phyloP scores from a whole-genome alignment of 2,797 vertebrate species.

The Aplochiton taeniatus region DNA sequence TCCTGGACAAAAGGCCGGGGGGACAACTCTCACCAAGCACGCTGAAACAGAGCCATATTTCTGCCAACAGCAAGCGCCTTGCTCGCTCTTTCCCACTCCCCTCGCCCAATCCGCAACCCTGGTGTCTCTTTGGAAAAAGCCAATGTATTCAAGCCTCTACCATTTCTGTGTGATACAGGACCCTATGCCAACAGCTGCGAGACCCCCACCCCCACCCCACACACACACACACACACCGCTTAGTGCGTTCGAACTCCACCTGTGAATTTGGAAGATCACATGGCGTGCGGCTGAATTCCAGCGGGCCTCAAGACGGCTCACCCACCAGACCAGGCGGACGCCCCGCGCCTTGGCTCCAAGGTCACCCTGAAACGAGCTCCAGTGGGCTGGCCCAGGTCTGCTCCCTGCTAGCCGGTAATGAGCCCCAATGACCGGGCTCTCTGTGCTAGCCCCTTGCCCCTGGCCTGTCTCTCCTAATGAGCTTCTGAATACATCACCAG shows the following conservation, averaged over 20 bases:
- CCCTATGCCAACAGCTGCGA: conserved; percentile 43
- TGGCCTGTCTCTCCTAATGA: conserved; percentile 78
- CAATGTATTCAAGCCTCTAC: conserved; percentile 48
- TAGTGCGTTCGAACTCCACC: conserved; percentile 34
- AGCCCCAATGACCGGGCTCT: conserved; percentile 74
- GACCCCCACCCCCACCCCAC: conserved; percentile 14
- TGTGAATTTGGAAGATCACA: conserved; percentile 48
- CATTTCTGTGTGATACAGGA: conserved; percentile 42
- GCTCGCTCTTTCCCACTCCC: conserved; percentile 20
- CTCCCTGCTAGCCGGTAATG: conserved; percentile 77
- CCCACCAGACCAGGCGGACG: conserved; percentile 34
- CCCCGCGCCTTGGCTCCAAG: conserved; percentile 62
- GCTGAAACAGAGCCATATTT: conserved; percentile 37
- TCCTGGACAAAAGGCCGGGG: conserved; percentile 59
- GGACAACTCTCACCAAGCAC: conserved; percentile 44
- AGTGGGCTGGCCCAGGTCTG: conserved; percentile 61
- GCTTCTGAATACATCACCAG: conserved; percentile 76
- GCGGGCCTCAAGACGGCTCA: conserved; percentile 43
- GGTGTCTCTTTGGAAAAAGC: conserved; percentile 37
- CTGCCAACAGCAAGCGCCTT: conserved; percentile 42
- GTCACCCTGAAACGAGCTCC: conserved; percentile 68
- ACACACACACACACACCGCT: background rate
- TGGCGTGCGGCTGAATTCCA: conserved; percentile 43
- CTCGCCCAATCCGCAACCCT: conserved; percentile 19
- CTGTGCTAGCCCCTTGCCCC: conserved; percentile 65